phyloP scores from a whole-genome alignment of 2,888 invertebrate genomes.

The Eulithis testata region DNA sequence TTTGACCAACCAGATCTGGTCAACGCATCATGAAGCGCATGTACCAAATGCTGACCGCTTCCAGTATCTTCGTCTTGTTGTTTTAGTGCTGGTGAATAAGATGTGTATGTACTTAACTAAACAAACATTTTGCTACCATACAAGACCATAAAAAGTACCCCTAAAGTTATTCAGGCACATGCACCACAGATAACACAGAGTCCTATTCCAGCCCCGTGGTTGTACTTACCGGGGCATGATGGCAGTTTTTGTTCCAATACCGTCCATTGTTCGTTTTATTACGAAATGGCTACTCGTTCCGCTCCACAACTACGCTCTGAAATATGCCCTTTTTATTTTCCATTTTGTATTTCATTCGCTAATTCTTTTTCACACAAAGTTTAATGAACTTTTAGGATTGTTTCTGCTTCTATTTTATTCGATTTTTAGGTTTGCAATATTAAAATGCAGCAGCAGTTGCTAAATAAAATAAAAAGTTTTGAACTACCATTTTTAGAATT shows the following conservation, averaged over 20 bases:
- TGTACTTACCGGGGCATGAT: constrained; percentile 32
- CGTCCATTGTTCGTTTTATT: constrained; percentile 39
- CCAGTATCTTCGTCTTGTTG: too few relatives aligned
- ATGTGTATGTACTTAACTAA: too few relatives aligned
- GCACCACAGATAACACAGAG: constrained; percentile 10
- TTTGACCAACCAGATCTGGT: too few relatives aligned
- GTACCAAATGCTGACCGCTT: too few relatives aligned
- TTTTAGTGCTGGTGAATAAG: too few relatives aligned
- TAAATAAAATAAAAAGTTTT: too few relatives aligned
- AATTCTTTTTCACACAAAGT: constrained; percentile 15
- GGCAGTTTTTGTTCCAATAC: constrained; percentile 25
- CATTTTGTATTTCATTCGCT: constrained; percentile 21
- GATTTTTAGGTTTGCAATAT: not conserved
- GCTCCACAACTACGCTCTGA: constrained; percentile 27
- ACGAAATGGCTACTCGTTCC: constrained; percentile 38
- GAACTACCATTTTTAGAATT: too few relatives aligned
- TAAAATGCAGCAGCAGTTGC: too few relatives aligned
- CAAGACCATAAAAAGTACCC: not conserved
- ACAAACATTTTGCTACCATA: not conserved
- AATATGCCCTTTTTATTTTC: constrained; percentile 31
- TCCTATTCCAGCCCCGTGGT: constrained; percentile 11
- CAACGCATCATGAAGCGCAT: too few relatives aligned
- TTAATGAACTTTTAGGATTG: constrained; percentile 15
- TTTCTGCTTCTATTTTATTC: not conserved
- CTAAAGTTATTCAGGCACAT: constrained; percentile 11